A percentile compares a stretch with the other conserved stretches of the same genome.
Conservation (phyloP, 1,140 invertebrate species). For the Meloidogyne hapla region DNA sequence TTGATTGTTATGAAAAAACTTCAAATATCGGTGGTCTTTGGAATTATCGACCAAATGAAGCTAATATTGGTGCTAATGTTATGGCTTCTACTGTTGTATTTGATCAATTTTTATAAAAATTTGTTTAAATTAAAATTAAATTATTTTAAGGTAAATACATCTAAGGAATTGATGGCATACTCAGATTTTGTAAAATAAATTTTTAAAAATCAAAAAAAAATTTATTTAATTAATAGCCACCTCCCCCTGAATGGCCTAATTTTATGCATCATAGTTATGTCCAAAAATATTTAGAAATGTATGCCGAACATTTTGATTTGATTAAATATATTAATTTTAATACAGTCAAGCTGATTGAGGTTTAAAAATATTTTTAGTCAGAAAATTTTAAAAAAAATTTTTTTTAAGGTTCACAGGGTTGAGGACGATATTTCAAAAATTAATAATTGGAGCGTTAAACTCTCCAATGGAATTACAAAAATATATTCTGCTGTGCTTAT, state of each 20-base stretch:
- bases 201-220: background rate
- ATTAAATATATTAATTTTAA: slow-evolving; percentile 61
- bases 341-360: slow-evolving; percentile 60
- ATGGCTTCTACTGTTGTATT: slow-evolving; percentile 65
- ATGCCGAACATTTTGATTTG: slow-evolving; percentile 65
- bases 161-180: slow-evolving; percentile 68
- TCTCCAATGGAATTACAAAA: slow-evolving; percentile 44
- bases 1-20: slow-evolving; percentile 67
- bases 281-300: slow-evolving; percentile 65
- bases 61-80: slow-evolving; percentile 63
- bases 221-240: slow-evolving; percentile 51
- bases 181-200: slow-evolving; percentile 65
- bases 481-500: slow-evolving; percentile 64
- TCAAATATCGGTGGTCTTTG: slow-evolving; percentile 68
- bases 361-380: slow-evolving; percentile 20
- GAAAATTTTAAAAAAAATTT: slow-evolving; percentile 31
- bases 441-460: slow-evolving; percentile 37
- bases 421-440: slow-evolving; percentile 11
- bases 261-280: slow-evolving; percentile 67
- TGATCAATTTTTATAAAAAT: too few species aligned
- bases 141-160: slow-evolving; percentile 65
- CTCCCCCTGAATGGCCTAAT: slow-evolving; percentile 66
- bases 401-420: slow-evolving; percentile 29
- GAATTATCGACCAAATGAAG: slow-evolving; percentile 66
- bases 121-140: too few species aligned